Evolutionary conservation across 2,888 invertebrate species (phyloP).

Genomic region (Papilio demoleus): DNA sequence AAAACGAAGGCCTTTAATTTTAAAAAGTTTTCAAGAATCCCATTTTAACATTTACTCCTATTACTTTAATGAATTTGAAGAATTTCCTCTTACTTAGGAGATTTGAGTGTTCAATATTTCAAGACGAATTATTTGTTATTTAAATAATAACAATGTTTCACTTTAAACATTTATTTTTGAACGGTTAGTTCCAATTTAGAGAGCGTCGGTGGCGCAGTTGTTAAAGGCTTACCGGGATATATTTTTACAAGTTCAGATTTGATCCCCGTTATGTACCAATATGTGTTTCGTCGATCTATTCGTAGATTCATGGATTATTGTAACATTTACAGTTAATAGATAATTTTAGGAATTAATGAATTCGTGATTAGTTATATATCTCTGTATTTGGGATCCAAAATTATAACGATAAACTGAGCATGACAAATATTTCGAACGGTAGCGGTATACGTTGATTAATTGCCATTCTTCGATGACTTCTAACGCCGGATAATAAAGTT

Average conservation of each 20-base stretch:
- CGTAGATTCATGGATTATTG: too few relatives aligned
- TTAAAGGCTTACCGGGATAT: too few relatives aligned
- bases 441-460: not conserved
- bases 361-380: not conserved
- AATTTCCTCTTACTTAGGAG: not conserved
- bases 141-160: not conserved
- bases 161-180: too few relatives aligned
- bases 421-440: constrained; percentile 6
- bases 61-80: constrained; percentile 8
- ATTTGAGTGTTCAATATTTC: not conserved
- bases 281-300: too few relatives aligned
- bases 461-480: not conserved
- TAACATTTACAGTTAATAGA: not conserved
- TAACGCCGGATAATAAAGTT: constrained; percentile 5
- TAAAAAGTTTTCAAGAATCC: constrained; percentile 27
- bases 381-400: not conserved
- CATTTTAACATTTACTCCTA: constrained; percentile 12
- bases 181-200: too few relatives aligned
- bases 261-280: too few relatives aligned
- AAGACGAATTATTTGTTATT: not conserved
- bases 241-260: too few relatives aligned
- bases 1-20: constrained; percentile 31
- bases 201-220: too few relatives aligned
- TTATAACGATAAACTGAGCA: not conserved
- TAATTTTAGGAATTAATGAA: not conserved